Percentiles rank a stretch among this genome's conserved stretches.
phyloP scores from a whole-genome alignment of 2,113 vertebrate genomes.

The Corythornis vintsioides region DNA sequence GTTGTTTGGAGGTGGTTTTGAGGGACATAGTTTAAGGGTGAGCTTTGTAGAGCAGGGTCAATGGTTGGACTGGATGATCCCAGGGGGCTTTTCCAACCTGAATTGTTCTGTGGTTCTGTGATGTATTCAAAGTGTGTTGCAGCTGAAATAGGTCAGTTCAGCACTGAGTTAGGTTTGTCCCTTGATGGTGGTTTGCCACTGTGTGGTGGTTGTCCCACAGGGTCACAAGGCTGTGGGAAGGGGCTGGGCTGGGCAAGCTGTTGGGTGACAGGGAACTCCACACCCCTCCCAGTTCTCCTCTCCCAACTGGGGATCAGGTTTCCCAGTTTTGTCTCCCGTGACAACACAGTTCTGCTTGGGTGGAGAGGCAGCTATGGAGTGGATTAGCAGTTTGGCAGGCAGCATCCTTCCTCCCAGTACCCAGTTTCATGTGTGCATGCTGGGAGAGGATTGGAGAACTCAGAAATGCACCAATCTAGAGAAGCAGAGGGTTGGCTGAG shows the following conservation, averaged over 20 bases:
- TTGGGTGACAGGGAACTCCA: not conserved
- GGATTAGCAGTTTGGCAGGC: not conserved
- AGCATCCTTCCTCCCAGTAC: not conserved
- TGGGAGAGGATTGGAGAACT: not conserved
- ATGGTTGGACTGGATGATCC: too few relatives aligned
- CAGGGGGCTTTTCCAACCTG: too few relatives aligned
- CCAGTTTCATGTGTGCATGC: not conserved
- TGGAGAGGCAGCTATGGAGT: not conserved
- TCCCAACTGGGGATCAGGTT: not conserved
- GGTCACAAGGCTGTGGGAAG: not conserved
- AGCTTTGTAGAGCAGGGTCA: too few relatives aligned
- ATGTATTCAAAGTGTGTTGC: not conserved
- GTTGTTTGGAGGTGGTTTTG: too few relatives aligned
- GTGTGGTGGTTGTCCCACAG: not conserved
- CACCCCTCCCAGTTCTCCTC: not conserved
- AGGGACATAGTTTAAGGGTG: too few relatives aligned
- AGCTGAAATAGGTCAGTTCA: not conserved
- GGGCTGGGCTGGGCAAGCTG: not conserved
- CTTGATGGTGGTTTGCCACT: too few relatives aligned
- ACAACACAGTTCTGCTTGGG: not conserved
- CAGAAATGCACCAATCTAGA: not conserved
- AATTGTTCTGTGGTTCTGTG: too few relatives aligned
- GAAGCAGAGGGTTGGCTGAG: not conserved
- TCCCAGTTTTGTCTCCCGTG: not conserved
- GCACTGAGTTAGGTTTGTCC: not conserved